Evolutionary conservation across 2,888 invertebrate species (phyloP).

Genomic region (Axea sp.): DNA sequence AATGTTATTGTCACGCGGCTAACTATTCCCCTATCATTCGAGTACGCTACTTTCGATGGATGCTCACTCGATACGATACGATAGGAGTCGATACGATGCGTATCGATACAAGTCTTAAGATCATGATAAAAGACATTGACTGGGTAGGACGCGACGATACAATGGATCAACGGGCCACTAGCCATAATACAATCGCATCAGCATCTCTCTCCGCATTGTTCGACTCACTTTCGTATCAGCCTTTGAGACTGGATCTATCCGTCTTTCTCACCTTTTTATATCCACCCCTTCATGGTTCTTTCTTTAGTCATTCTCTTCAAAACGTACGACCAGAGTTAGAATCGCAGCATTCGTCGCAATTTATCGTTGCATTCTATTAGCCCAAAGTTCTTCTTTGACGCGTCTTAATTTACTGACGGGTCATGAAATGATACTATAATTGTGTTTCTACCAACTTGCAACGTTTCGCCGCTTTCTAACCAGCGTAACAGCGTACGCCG

Average conservation of each 20-base stretch:
- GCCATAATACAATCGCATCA: constrained; percentile 79
- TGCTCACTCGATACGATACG: constrained; percentile 78
- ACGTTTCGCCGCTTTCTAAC: no score
- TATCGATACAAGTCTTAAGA: constrained; percentile 71
- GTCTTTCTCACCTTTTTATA: constrained; percentile 55
- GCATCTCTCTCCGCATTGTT: constrained; percentile 78
- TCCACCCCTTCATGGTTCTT: constrained; percentile 36
- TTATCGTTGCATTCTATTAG: constrained; percentile 1
- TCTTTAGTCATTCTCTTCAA: constrained; percentile 46
- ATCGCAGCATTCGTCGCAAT: constrained; percentile 21
- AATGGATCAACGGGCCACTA: constrained; percentile 78
- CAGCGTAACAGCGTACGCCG: no score
- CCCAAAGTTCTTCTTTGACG: neutral
- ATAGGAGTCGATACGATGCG: constrained; percentile 67
- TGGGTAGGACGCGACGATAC: constrained; percentile 80
- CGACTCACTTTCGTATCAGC: constrained; percentile 76
- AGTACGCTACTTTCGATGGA: constrained; percentile 78
- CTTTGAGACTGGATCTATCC: constrained; percentile 63
- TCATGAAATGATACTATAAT: no score
- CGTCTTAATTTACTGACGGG: no score
- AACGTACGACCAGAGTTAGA: constrained; percentile 27
- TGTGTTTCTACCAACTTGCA: no score
- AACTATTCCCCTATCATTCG: constrained; percentile 61
- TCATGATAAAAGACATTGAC: constrained; percentile 78
- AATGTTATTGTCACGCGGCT: constrained; percentile 55